Conservation (phyloP, 2,888 invertebrate species). For the Chouioia cunea region DNA sequence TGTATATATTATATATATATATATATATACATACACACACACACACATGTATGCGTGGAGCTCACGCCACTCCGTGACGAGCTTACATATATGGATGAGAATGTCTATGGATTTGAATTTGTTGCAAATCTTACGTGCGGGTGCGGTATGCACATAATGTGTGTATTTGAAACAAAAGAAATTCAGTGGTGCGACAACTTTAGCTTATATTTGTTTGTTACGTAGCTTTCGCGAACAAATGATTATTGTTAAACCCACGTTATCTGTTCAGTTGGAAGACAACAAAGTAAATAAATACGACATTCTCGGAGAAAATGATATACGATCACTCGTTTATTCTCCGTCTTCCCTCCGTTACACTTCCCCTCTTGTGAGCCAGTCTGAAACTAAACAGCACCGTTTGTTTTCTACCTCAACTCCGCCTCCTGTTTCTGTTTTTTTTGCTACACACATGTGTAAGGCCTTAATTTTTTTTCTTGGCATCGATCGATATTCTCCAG, state of each 20-base stretch:
- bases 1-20: neutral
- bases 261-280: no score
- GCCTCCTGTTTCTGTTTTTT: neutral
- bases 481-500: neutral
- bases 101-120: neutral
- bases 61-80: neutral
- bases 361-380: neutral
- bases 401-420: conserved; percentile 7
- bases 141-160: no score
- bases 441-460: conserved; percentile 6
- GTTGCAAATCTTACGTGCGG: no score
- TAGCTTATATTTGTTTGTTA: no score
- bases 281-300: no score
- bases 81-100: neutral
- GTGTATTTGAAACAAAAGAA: no score
- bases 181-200: neutral
- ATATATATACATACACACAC: neutral
- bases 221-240: no score
- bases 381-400: neutral
- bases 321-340: no score
- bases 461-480: neutral
- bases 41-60: neutral
- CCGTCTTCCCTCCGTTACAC: neutral
- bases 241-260: no score
- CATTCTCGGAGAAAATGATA: no score